Evolutionary conservation across 2,888 invertebrate genomes (phyloP).

Genomic region (Liodrosophila aerea): DNA sequence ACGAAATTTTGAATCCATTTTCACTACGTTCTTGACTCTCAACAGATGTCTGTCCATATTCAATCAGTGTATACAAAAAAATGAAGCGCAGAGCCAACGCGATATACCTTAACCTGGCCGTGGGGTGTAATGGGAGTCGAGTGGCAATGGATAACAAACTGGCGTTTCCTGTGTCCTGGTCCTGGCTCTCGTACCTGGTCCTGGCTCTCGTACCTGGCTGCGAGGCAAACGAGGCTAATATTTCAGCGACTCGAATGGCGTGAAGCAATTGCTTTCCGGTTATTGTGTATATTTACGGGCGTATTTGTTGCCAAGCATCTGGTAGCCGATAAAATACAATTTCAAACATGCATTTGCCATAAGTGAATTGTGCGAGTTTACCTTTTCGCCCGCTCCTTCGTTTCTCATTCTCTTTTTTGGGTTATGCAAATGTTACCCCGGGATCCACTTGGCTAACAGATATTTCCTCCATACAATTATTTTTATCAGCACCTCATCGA

Average conservation of each 20-base stretch:
- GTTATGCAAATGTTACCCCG: background rate
- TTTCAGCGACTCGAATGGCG: constrained; percentile 67
- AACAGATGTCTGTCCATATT: constrained; percentile 53
- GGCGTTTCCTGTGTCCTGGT: background rate
- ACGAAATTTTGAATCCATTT: constrained; percentile 42
- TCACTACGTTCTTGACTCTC: constrained; percentile 8
- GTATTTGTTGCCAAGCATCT: constrained; percentile 63
- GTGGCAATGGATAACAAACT: constrained; percentile 20
- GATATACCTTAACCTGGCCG: constrained; percentile 19
- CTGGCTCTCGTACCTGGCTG: constrained; percentile 15
- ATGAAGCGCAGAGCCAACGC: background rate
- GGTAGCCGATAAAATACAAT: constrained; percentile 64
- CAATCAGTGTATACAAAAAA: constrained; percentile 50
- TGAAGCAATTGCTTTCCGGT: constrained; percentile 73
- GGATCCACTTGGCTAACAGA: too few relatives aligned
- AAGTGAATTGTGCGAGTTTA: constrained; percentile 24
- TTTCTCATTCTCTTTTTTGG: background rate
- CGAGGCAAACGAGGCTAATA: constrained; percentile 50
- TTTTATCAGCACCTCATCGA: too few relatives aligned
- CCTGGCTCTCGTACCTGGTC: background rate
- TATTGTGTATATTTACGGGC: constrained; percentile 63
- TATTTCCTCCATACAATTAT: background rate
- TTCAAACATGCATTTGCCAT: constrained; percentile 59
- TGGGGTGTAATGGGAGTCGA: background rate
- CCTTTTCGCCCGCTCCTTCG: background rate